phyloP scores from a whole-genome alignment of 2,888 invertebrate species.

The Aspidiotus rigidus region DNA sequence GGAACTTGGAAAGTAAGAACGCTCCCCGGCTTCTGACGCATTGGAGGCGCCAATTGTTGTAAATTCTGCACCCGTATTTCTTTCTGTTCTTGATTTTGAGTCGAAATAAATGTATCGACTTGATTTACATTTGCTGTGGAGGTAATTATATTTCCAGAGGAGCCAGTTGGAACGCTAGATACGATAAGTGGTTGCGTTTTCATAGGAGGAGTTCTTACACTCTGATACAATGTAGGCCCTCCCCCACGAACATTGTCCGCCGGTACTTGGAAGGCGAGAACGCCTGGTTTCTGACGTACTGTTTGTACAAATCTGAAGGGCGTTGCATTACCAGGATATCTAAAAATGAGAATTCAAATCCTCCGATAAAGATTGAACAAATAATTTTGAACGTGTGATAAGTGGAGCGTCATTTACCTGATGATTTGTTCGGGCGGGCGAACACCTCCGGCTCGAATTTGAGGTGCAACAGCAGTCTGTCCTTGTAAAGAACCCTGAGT shows the following conservation, averaged over 20 bases:
- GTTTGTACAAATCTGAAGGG: slow-evolving; percentile 43
- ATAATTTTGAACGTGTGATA: not conserved
- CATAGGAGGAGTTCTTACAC: slow-evolving; percentile 21
- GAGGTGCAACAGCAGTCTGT: slow-evolving; percentile 25
- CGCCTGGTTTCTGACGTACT: slow-evolving; percentile 25
- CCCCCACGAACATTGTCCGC: slow-evolving; percentile 20
- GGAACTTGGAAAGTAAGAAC: slow-evolving; percentile 28
- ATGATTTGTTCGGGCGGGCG: slow-evolving; percentile 15
- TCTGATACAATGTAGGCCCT: slow-evolving; percentile 6
- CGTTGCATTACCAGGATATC: slow-evolving; percentile 39
- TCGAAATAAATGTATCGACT: not conserved
- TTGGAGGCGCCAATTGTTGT: slow-evolving; percentile 33
- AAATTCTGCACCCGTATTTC: slow-evolving; percentile 29
- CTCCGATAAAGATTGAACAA: not conserved
- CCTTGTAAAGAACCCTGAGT: slow-evolving; percentile 31
- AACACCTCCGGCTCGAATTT: slow-evolving; percentile 9
- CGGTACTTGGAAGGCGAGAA: slow-evolving; percentile 27
- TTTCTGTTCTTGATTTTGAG: slow-evolving; percentile 1
- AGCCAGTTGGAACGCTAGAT: slow-evolving; percentile 31
- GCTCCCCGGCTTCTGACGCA: slow-evolving; percentile 28
- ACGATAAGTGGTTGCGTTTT: slow-evolving; percentile 35
- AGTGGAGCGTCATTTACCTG: slow-evolving; percentile 1
- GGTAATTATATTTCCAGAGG: slow-evolving; percentile 28
- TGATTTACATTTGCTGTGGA: slow-evolving; percentile 29
- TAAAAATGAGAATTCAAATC: slow-evolving; percentile 29